Conservation (phyloP, 2,888 invertebrate genomes). For the Metallyticus violacea region DNA sequence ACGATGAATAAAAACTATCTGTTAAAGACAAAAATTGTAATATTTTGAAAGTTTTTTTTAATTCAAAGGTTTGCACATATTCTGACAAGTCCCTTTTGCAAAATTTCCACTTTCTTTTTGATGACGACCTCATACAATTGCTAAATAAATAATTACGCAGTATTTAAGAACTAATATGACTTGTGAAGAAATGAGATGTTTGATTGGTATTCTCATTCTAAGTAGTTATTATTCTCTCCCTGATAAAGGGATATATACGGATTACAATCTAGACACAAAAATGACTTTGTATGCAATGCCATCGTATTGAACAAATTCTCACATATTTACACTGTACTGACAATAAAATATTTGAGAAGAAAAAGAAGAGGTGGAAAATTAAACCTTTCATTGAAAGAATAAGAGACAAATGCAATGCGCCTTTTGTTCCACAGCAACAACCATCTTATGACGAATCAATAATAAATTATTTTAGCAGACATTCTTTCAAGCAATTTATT, state of each 20-base stretch:
- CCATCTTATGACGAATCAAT: conserved; percentile 39
- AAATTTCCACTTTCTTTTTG: neutral
- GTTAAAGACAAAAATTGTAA: too few species aligned
- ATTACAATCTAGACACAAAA: neutral
- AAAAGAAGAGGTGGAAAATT: conserved; percentile 39
- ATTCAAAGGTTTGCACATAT: conserved; percentile 22
- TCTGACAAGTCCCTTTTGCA: neutral
- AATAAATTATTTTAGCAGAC: conserved; percentile 41
- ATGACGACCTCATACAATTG: neutral
- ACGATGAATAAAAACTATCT: too few species aligned
- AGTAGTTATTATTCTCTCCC: neutral
- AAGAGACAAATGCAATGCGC: conserved; percentile 31
- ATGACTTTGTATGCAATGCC: neutral
- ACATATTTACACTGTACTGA: conserved; percentile 37
- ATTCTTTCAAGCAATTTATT: too few species aligned
- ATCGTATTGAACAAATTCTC: conserved; percentile 37
- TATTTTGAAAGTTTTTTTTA: neutral
- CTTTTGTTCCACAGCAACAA: conserved; percentile 33
- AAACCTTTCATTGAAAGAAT: conserved; percentile 29
- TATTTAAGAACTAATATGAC: neutral
- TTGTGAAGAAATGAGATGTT: neutral
- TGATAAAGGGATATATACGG: neutral
- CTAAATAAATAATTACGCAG: neutral
- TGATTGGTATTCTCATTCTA: neutral
- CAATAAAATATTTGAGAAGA: conserved; percentile 33